Evolutionary conservation across 2,797 vertebrate species (phyloP), one percentile per base, ranked within the genome.

Genomic region (Cossypha polioptera): DNA sequence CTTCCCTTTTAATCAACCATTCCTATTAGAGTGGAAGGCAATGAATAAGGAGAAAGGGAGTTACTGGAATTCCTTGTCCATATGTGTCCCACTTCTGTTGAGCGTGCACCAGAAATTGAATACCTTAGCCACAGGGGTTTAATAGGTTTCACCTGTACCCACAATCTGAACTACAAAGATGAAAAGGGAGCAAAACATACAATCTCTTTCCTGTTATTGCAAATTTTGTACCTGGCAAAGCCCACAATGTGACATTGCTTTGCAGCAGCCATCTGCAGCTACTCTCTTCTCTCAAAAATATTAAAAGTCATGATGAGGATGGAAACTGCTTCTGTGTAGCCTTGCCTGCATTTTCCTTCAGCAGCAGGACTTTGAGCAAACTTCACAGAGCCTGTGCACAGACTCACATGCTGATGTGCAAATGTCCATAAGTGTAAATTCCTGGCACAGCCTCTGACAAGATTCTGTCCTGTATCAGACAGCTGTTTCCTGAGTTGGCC

Each of bases 61-160:
- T 90, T 72, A 81, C 54, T 86, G 76, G 73, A 95, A 96, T 95
- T 93, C 80, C 58, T 88, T 58, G 26, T 90, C 73, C 86, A 75
- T 86, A 78, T 88, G 69, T 3, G 26, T 92, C 43, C 67, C 83
- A 57, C 77, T 95, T 74, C 83, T 88, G 47, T 55, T 78, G 31
- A 93, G 35, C 21, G 4, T 14, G 69, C 83, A 73, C 50, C 45
- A 92, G 80, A 78, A 73, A 86, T 7, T 48, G 86, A 94, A 92
- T 84, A 47, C 77, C 22, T 81, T 90, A 92, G 31, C 86, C 80
- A 81, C 83, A 58, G 90, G 83, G 51, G 62, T 75, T 93, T 95
- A 95, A 96, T 94, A 81, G 47, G 50, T 93, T 95, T 93, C 96
- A 95, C 88, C 73, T 94, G 90, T 78, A 72, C 58, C 16, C 73